Conservation (phyloP, 2,113 vertebrate species). For the Uria lomvia region DNA sequence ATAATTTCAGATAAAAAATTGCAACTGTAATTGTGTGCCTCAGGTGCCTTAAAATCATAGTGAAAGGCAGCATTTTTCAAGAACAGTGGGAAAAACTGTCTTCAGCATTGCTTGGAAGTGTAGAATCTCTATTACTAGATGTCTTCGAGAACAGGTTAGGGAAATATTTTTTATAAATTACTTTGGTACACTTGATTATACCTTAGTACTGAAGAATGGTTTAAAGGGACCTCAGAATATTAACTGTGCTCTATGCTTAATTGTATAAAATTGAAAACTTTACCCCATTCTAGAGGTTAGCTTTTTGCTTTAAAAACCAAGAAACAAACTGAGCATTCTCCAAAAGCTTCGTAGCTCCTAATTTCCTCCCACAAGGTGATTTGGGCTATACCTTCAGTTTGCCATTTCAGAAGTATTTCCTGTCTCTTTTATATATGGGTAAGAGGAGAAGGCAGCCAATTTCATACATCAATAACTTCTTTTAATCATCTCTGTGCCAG, state of each 20-base stretch:
- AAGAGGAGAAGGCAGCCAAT: background rate
- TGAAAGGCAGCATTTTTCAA: background rate
- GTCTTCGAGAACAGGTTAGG: background rate
- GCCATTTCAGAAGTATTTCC: background rate
- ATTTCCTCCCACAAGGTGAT: background rate
- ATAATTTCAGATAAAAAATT: background rate
- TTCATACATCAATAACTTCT: background rate
- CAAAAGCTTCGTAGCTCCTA: background rate
- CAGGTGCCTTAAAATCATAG: background rate
- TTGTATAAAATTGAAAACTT: background rate
- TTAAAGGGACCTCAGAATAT: background rate
- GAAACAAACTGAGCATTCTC: background rate
- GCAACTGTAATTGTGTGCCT: background rate
- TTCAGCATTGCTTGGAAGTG: background rate
- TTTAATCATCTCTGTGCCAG: background rate
- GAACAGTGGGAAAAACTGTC: background rate
- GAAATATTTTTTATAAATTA: background rate
- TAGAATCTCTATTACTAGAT: background rate
- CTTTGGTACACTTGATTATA: background rate
- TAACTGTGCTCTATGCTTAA: background rate
- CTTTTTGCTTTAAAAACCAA: background rate
- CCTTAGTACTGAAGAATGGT: background rate
- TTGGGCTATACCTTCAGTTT: background rate
- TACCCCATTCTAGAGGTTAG: background rate
- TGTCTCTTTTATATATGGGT: background rate